A percentile compares a stretch with the other conserved stretches of the same genome.
Conservation (phyloP, 2,888 invertebrate genomes). For the Alcis repandata region DNA sequence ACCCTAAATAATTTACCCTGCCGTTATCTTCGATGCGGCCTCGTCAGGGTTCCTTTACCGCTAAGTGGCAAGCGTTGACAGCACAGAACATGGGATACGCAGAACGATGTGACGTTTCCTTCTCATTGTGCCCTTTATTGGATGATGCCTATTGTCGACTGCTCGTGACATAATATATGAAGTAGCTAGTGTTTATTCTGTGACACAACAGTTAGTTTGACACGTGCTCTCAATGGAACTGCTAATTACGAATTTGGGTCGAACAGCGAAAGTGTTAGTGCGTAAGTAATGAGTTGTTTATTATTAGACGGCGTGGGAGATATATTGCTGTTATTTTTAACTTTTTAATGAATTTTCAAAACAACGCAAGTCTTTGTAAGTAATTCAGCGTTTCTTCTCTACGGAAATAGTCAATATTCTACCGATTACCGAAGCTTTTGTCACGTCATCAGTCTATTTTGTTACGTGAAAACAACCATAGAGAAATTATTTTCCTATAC, state of each 20-base stretch:
- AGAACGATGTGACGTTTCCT: conserved; percentile 54
- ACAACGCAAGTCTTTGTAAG: not conserved
- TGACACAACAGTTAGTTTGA: conserved; percentile 47
- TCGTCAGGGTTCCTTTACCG: conserved; percentile 18
- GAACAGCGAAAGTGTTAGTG: conserved; percentile 40
- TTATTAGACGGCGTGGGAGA: conserved; percentile 37
- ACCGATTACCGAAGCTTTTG: not conserved
- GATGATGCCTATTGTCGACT: conserved; percentile 44
- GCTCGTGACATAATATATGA: conserved; percentile 13
- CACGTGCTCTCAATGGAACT: conserved; percentile 44
- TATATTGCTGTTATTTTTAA: conserved; percentile 37
- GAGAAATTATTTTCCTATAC: no score
- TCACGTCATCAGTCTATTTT: not conserved
- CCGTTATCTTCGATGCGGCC: not conserved
- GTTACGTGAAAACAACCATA: no score
- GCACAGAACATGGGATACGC: conserved; percentile 50
- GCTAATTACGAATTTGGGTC: conserved; percentile 42
- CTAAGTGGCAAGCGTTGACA: conserved; percentile 54
- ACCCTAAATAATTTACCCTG: no score
- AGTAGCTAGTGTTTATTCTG: conserved; percentile 12
- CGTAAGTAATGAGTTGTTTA: conserved; percentile 41
- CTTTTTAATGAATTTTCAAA: conserved; percentile 5
- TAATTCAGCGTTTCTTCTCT: not conserved
- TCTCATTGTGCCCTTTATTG: conserved; percentile 48
- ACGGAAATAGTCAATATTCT: not conserved